phyloP scores from a whole-genome alignment of 1,140 invertebrate species.

The Penaeus chinensis region DNA sequence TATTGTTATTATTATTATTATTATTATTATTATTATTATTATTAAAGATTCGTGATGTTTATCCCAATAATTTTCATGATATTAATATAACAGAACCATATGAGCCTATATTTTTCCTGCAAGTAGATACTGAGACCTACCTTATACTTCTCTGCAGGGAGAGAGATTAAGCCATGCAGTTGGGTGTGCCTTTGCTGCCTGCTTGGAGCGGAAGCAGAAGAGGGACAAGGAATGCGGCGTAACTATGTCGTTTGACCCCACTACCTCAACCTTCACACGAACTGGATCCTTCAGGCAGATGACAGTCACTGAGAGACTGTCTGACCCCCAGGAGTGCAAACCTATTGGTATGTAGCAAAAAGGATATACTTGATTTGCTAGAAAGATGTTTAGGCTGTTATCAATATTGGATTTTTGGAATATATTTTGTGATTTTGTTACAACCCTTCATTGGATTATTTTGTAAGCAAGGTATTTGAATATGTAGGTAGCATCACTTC shows the following conservation, averaged over 20 bases:
- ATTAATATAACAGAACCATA: background rate
- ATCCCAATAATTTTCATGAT: too few relatives aligned
- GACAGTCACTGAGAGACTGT: slow-evolving; percentile 80
- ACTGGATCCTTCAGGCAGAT: slow-evolving; percentile 90
- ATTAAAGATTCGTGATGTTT: too few relatives aligned
- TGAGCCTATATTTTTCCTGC: background rate
- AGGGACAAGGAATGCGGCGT: slow-evolving; percentile 96
- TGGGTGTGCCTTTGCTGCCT: slow-evolving; percentile 98
- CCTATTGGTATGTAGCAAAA: slow-evolving; percentile 63
- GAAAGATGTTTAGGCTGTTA: background rate
- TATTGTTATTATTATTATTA: background rate
- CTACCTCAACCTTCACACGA: slow-evolving; percentile 92
- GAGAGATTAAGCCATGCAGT: slow-evolving; percentile 98
- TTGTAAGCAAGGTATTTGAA: too few relatives aligned
- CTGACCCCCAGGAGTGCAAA: slow-evolving; percentile 73
- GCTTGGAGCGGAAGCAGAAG: slow-evolving; percentile 96
- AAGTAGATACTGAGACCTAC: background rate
- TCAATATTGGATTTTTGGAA: background rate
- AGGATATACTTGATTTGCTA: background rate
- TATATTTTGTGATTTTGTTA: background rate
- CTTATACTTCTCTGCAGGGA: slow-evolving; percentile 74
- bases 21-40: background rate
- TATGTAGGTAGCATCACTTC: too few relatives aligned
- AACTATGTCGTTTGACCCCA: slow-evolving; percentile 93
- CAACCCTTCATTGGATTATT: too few relatives aligned